Evolutionary conservation across 1,140 invertebrate species (phyloP), one percentile per base, ranked within the genome.

Genomic region (Caenorhabditis inopinata): DNA sequence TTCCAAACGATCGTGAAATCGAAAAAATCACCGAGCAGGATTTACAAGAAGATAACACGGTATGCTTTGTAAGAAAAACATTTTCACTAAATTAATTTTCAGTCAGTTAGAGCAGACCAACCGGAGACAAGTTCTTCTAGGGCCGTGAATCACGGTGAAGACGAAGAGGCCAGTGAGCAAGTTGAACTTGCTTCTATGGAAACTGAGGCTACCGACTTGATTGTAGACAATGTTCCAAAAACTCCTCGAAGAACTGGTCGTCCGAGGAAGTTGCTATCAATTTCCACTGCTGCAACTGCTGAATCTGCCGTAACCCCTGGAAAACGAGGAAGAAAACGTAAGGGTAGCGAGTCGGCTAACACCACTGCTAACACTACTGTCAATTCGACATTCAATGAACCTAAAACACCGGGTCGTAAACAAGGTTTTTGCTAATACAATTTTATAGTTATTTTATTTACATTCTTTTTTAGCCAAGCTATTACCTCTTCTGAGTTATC

Each of bases 271-370:
- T 38, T 38, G 11, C 25, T 32, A n/a, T 68, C 58, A 2, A 42
- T 18, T 27, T 58, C 53, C 5, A n/a, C 27, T 5, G 32, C 58
- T 5, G 58, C 32, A 7, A n/a, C 14, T 9, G 25, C 53, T 5
- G 49, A 53, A 25, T 9, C 53, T 32, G 27, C 53, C 7, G 53
- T 32, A 16, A 58, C 53, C n/a, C 58, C 58, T 4, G 58, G 32
- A n/a, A 68, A 68, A 29, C 29, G 58, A 14, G 58, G 58, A 18
- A 68, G 58, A 68, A 68, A 68, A 68, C 58, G 58, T 68, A 68
- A 68, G 58, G 58, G 58, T 42, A 68, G 58, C 32, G 58, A 68
- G n/a, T 68, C 58, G n/a, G 58, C 18, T 18, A 68, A 68, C 58
- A 68, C 58, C 58, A 68, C 58, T 16, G 32, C 27, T 58, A 58